Base-by-base conservation (phyloP, 2,113 vertebrate genomes). In the Mesitornis unicolor region DNA sequence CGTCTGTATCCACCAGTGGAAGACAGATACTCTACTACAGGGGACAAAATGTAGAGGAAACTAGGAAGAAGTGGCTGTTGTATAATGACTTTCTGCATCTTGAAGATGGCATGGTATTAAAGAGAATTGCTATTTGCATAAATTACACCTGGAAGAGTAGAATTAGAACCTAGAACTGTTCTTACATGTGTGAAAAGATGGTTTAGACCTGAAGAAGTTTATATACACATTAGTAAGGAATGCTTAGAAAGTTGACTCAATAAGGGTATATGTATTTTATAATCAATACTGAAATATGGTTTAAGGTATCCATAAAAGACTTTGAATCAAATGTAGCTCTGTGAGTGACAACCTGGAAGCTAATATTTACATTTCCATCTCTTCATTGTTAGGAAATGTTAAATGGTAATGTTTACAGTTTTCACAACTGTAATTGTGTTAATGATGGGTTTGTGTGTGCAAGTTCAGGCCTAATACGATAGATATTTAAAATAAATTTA, bases 401-500 rank as follows among this genome's bases (percentile, higher is more conserved):
- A 75, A 89, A 74, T 91, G 36, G 19, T n/a, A 84, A 42, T 64
- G 53, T 78, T 91, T 71, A 75, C 43, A 43, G 51, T 81, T 96
- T 92, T 87, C 35, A 71, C 24, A 56, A 48, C 65, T 82, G 16
- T 81, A 89, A 91, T 79, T 91, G 61, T 87, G 60, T 56, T 96
- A 87, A 93, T 70, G 33, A 94, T 63, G 31, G 80, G 38, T 54
- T 95, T 87, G 47, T n/a, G 13, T 51, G 38, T 77, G 5, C 43
- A 95, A 89, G 33, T 75, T 95, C 79, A 77, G 51, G 43, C 35
- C 67, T 74, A 65, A 13, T 38, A n/a, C 47, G 83, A 89, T 14
- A 89, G 69, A 81, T 89, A 64, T 43, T 90, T 74, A 68, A 92
- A 87, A 96, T 29, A 81, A 56, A 91, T 82, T 71, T 71, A 16